These are phyloP conservation scores for Sebastes oblongus DNA, from an alignment of 2,797 vertebrate species.

Conservation along the genomic window DNA sequence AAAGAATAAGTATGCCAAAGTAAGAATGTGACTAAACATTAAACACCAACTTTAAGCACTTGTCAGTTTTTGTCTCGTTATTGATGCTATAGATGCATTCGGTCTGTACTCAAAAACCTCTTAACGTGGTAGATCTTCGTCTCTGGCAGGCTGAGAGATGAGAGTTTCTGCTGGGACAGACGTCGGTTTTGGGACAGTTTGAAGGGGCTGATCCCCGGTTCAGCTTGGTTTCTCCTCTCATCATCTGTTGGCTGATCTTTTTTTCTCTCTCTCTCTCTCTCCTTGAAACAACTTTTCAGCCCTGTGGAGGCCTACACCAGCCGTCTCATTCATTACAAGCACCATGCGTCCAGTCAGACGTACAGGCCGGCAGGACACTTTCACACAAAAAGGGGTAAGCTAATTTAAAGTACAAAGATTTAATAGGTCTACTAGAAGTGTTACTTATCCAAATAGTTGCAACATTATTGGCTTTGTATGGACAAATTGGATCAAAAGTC, in stretches of 20 bases:
- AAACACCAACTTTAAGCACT: background rate
- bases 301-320: constrained; percentile 50
- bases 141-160: background rate
- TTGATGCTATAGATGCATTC: background rate
- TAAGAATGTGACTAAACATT: background rate
- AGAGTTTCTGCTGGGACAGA: constrained; percentile 30
- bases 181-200: constrained; percentile 56
- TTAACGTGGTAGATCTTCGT: background rate
- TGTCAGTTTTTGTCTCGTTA: background rate
- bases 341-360: constrained; percentile 55
- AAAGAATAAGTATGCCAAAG: background rate
- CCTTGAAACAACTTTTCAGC: constrained; percentile 58
- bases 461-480: background rate
- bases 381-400: constrained; percentile 74
- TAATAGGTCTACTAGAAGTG: background rate
- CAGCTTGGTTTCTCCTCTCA: constrained; percentile 74
- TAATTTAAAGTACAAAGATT: constrained; percentile 48
- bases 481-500: background rate
- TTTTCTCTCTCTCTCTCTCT: constrained; percentile 21
- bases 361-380: constrained; percentile 59
- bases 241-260: constrained; percentile 75
- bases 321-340: constrained; percentile 64
- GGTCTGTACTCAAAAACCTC: background rate
- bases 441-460: constrained; percentile 4
- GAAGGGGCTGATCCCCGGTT: constrained; percentile 68